Evolutionary conservation across 2,113 vertebrate genomes (phyloP), one percentile per base, ranked within the genome.

Genomic region (Chlorodrepanis virens): DNA sequence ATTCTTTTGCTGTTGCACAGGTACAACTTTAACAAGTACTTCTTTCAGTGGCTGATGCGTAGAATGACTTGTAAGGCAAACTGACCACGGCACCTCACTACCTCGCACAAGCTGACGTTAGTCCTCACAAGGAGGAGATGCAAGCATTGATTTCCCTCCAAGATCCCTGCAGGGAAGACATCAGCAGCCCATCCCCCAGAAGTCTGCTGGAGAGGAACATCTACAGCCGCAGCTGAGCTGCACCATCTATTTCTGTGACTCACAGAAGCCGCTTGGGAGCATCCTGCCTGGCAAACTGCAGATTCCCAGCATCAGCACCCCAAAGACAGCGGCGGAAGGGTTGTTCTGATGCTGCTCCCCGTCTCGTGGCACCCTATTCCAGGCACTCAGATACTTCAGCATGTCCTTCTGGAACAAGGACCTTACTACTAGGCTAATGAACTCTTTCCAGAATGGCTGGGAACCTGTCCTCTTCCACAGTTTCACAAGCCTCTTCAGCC

Each of bases 231-330:
- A 61, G 25, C 2, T 74, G 68, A 70, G 50, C 64, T 37, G 50
- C 76, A 52, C 87, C 78, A 33, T 37, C 63, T 80, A 86, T 80
- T 94, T 77, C 86, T 59, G 35, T 52, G 54, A 28, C 47, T 90
- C 1, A 2, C 47, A 11, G 12, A 42, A 78, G 23, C 6, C 0
- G 3, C 76, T 15, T 1, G 3, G 67, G 71, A 88, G 79, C 35
- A 3, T 12, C 50, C 12, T 54, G 60, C 39, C 54, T 76, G 74
- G 63, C 70, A 86, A 86, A 69, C 6, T 29, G 42, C 6, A 23
- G 53, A 56, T 83, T 52, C n/a, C 33, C 0, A 0, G 52, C 37
- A 47, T 15, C 6, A 52, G 59, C 0, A 0, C 54, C 6, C 18
- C 2, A 3, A 85, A 42, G 25, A 65, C 59, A 44, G 68, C 5